Evolutionary conservation across 92 coral and sea anemone species (phyloP).

Genomic region (Umimayanthus chanpuru): DNA sequence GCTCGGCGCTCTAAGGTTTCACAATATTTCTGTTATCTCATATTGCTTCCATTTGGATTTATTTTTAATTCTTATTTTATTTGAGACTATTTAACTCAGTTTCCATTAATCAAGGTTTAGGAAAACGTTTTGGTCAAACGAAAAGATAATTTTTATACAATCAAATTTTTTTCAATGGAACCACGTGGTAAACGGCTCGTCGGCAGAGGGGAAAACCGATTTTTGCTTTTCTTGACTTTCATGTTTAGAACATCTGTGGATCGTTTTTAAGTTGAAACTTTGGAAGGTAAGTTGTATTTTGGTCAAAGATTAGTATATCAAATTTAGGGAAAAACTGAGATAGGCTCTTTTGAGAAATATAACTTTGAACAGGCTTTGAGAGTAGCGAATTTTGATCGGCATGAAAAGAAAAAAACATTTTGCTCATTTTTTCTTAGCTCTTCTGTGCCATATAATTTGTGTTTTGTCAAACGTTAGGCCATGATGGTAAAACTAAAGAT

Average conservation of each 20-base stretch:
- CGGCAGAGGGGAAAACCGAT: too few species aligned
- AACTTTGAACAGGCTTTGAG: background rate
- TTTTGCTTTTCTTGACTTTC: too few species aligned
- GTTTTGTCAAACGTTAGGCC: too few species aligned
- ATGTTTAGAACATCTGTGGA: background rate
- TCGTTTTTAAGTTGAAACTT: background rate
- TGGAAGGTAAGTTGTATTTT: background rate
- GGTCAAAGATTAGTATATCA: background rate
- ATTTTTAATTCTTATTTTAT: background rate
- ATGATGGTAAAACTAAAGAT: too few species aligned
- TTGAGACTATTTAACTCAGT: background rate
- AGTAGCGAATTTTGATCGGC: background rate
- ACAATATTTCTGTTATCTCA: constrained; percentile 10
- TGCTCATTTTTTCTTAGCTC: too few species aligned
- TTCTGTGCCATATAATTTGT: too few species aligned
- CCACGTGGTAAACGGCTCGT: background rate
- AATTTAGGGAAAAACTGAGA: background rate
- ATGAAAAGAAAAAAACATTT: background rate
- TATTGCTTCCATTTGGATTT: constrained; percentile 3
- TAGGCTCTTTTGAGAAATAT: background rate
- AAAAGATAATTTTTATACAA: constrained; percentile 1
- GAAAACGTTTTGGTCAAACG: background rate
- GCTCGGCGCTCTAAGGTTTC: background rate
- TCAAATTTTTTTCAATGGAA: background rate
- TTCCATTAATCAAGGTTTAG: background rate